A percentile compares a stretch with the other conserved stretches of the same genome.
These are phyloP conservation scores for Aegithalos caudatus DNA, from an alignment of 2,113 vertebrate species.

Conservation along the genomic window DNA sequence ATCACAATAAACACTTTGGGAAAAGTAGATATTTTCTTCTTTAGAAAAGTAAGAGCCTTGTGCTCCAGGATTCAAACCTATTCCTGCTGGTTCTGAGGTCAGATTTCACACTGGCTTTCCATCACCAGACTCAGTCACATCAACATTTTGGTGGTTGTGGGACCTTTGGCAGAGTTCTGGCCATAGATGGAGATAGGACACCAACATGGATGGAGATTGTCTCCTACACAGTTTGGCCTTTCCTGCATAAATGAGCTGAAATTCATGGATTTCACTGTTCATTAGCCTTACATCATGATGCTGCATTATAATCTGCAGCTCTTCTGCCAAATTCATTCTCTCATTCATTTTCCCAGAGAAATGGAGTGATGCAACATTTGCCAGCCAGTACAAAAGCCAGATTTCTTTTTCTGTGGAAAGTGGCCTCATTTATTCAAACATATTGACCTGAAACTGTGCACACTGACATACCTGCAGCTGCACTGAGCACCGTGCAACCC, in stretches of 20 bases:
- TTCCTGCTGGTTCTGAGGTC: background rate
- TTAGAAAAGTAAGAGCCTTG: background rate
- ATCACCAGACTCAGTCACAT: too few species aligned
- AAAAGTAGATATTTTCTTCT: background rate
- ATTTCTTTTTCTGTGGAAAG: background rate
- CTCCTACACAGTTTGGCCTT: background rate
- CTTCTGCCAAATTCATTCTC: background rate
- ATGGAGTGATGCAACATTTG: background rate
- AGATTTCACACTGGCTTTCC: background rate
- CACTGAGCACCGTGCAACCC: background rate
- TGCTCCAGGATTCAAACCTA: background rate
- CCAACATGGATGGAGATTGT: background rate
- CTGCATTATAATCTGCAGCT: background rate
- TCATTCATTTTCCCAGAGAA: background rate
- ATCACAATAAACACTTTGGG: background rate
- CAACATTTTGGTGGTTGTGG: background rate
- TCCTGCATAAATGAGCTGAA: background rate
- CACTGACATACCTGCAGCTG: background rate
- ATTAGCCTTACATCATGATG: background rate
- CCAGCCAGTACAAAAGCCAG: background rate
- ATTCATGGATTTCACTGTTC: background rate
- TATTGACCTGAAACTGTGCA: background rate
- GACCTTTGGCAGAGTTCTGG: background rate
- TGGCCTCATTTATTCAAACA: slow-evolving; percentile 8
- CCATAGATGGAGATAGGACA: background rate